Conservation (phyloP, 2,797 vertebrate genomes). For the Dryobates pubescens region DNA sequence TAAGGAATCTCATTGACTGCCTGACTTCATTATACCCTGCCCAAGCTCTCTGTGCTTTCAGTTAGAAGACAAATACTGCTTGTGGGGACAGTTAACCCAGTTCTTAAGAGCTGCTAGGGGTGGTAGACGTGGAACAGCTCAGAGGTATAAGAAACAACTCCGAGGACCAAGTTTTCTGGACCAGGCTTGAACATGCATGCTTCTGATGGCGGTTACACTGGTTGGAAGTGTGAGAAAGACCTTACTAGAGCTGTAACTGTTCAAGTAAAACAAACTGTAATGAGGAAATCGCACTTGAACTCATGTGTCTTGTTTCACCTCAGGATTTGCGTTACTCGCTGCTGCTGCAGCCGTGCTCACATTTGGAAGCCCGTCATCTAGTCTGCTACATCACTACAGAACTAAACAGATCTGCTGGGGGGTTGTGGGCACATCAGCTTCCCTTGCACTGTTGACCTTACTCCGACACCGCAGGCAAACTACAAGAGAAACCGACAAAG, state of each 20-base stretch:
- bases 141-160: background rate
- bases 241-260: background rate
- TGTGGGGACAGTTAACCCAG: background rate
- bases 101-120: background rate
- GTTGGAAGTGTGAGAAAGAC: background rate
- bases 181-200: background rate
- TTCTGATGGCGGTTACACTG: background rate
- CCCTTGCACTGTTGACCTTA: background rate
- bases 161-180: background rate
- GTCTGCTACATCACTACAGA: background rate
- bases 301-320: fast-evolving
- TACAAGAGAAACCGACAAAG: background rate
- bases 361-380: fast-evolving
- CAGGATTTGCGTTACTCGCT: background rate
- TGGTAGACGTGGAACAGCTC: background rate
- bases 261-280: background rate
- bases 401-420: background rate
- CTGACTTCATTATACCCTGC: background rate
- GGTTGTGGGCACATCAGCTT: fast-evolving
- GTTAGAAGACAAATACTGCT: background rate
- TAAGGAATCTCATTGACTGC: background rate
- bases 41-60: background rate
- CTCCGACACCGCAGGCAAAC: fast-evolving
- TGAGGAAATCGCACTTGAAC: background rate
- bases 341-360: fast-evolving